Evolutionary conservation across 2,113 vertebrate species (phyloP).

Genomic region (Miniopterus natalensis): DNA sequence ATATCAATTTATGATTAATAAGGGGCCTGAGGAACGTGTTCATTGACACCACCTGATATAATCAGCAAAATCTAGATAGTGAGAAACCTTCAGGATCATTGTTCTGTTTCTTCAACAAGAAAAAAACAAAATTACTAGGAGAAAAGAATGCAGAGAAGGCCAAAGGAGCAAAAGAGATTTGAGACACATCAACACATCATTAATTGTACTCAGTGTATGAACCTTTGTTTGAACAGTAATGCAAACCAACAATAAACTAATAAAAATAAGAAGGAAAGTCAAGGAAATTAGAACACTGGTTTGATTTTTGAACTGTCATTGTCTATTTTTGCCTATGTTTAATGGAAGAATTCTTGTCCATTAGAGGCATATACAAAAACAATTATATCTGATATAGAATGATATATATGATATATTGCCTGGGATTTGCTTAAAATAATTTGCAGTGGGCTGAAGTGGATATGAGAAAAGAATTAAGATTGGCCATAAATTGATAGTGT

Average conservation of each 20-base stretch:
- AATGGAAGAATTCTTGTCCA: not conserved
- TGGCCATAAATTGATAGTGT: not conserved
- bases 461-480: not conserved
- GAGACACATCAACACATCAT: not conserved
- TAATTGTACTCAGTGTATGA: not conserved
- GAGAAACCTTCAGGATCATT: not conserved
- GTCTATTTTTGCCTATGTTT: not conserved
- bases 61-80: not conserved
- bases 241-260: not conserved
- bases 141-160: not conserved
- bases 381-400: not conserved
- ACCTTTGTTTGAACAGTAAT: not conserved
- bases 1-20: not conserved
- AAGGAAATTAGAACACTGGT: not conserved
- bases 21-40: not conserved
- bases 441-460: not conserved
- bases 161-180: not conserved
- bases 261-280: not conserved
- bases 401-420: not conserved
- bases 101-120: not conserved
- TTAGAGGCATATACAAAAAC: not conserved
- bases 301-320: not conserved
- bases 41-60: rapidly evolving
- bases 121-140: not conserved
- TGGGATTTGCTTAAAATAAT: not conserved